Conservation (phyloP, 2,113 vertebrate species). For the Picathartes gymnocephalus region DNA sequence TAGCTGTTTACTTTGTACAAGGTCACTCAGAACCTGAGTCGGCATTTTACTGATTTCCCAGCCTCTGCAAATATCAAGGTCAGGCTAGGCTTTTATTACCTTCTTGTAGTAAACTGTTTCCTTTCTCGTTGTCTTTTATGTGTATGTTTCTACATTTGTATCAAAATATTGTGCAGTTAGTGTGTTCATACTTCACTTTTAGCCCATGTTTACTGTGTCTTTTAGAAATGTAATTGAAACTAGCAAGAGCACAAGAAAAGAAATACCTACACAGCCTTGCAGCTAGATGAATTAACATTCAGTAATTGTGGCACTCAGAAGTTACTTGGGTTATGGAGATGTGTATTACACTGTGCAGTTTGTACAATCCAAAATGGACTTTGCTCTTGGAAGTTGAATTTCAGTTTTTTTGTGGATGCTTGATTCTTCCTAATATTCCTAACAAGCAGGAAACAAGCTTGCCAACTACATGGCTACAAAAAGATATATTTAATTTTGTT, state of each 20-base stretch:
- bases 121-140: neutral
- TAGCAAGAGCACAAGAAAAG: neutral
- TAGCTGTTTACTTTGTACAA: slow-evolving; percentile 53
- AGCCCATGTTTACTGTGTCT: neutral
- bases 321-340: neutral
- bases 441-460: neutral
- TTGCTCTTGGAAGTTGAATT: neutral
- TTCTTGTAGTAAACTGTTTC: slow-evolving; percentile 14
- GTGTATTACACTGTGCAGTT: neutral
- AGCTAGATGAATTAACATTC: neutral
- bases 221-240: neutral
- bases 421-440: neutral
- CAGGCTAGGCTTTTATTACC: slow-evolving; percentile 6
- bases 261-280: neutral
- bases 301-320: neutral
- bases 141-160: neutral
- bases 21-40: slow-evolving; percentile 49
- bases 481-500: neutral
- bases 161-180: neutral
- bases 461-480: neutral
- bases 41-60: slow-evolving; percentile 53
- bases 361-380: neutral
- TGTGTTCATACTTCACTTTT: neutral
- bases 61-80: slow-evolving; percentile 49
- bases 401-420: neutral